Base-by-base conservation (phyloP, 2,113 vertebrate genomes). In the Mystacornis crossleyi region DNA sequence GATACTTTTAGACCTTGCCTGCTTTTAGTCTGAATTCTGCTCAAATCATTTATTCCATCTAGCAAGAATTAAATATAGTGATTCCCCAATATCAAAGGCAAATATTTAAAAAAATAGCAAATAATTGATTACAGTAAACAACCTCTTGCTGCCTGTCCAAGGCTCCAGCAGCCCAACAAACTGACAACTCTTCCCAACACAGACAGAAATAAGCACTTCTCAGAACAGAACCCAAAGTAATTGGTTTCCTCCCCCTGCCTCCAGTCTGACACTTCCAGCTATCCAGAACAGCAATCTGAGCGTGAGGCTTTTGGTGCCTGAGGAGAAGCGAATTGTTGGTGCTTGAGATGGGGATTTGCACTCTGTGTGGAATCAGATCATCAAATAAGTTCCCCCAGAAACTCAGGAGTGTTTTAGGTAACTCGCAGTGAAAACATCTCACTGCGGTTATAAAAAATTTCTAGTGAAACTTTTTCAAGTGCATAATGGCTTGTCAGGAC, bases 271-370 rank as follows among this genome's bases (percentile, higher is more conserved):
- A 26, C 10, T 25, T 40, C 10, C 5, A 31, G 51, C 34, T 29
- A 66, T 33, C 8, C 66, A 80, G 24, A 25, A 25, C 26, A 57
- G 25, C 36, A 47, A 31, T 7, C 7, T 1, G 4, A 51, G 61
- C 10, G 0, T 0, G 6, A 58, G 10, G 16, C 12, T 71, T n/a
- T 6, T 11, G 45, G 31, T 40, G 54, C 43, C 48, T 2, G 2
- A 38, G 11, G 25, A 93, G 24, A 53, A 38, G 40, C 0, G 14
- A 71, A 54, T 8, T 12, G 3, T 17, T 28, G 10, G 12, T 29
- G 78, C 48, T 36, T 36, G 40, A 55, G 29, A 34, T 14, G 24
- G 12, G 31, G 8, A 29, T 47, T 28, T 71, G 61, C 23, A 43
- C 5, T 6, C 29, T 16, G 9, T 4, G 25, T 26, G 61, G 31